Percentiles rank a stretch among this genome's conserved stretches.
Evolutionary conservation across 2,888 invertebrate species (phyloP).

Genomic region (Ochlodes sylvanus): DNA sequence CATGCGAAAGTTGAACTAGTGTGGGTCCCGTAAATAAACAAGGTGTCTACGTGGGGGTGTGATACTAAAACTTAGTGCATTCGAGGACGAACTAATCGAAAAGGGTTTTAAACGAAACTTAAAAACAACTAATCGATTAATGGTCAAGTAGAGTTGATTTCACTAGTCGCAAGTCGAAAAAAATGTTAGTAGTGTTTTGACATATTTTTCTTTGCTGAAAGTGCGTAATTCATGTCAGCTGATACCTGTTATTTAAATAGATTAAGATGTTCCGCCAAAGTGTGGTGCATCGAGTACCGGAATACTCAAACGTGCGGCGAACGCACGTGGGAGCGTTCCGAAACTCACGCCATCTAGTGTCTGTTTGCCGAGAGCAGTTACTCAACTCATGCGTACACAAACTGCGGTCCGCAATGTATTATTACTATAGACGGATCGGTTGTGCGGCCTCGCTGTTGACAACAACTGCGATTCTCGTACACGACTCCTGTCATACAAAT

Average conservation of each 20-base stretch:
- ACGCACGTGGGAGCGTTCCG: constrained; percentile 73
- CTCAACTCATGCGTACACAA: too few relatives aligned
- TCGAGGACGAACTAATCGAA: constrained; percentile 78
- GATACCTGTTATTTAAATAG: constrained; percentile 73
- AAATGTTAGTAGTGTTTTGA: constrained; percentile 85
- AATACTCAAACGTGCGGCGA: constrained; percentile 70
- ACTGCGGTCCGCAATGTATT: too few relatives aligned
- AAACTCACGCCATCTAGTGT: constrained; percentile 59
- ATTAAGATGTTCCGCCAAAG: constrained; percentile 48
- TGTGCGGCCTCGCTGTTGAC: too few relatives aligned
- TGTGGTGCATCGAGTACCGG: constrained; percentile 59
- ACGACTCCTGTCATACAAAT: too few relatives aligned
- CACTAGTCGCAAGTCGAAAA: constrained; percentile 85
- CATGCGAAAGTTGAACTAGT: constrained; percentile 56
- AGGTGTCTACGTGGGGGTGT: constrained; percentile 76
- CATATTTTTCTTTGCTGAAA: constrained; percentile 86
- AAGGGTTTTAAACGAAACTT: constrained; percentile 65
- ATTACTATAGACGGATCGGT: too few relatives aligned
- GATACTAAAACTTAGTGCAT: constrained; percentile 80
- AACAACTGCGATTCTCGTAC: too few relatives aligned
- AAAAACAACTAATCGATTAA: constrained; percentile 77
- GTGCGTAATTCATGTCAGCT: constrained; percentile 86
- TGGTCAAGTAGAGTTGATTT: constrained; percentile 86
- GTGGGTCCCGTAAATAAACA: constrained; percentile 53
- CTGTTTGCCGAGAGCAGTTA: too few relatives aligned